Conservation (phyloP, 2,113 vertebrate genomes). For the Ophiodon elongatus region DNA sequence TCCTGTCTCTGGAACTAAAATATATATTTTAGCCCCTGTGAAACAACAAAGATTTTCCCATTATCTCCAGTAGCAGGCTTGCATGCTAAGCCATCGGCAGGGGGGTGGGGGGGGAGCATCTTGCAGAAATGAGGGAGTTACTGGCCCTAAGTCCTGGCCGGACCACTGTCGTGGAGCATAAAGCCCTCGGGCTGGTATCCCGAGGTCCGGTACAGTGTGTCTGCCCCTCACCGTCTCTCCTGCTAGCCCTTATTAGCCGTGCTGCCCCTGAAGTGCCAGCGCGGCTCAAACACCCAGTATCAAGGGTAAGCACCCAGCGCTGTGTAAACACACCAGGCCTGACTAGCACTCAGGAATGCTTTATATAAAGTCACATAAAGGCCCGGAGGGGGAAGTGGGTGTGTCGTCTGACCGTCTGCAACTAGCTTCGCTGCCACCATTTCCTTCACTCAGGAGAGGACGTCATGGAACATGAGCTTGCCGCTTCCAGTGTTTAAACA, state of each 20-base stretch:
- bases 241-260: slow-evolving; percentile 83
- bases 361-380: slow-evolving; percentile 85
- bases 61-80: slow-evolving; percentile 20
- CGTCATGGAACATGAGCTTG: slow-evolving; percentile 79
- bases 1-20: slow-evolving; percentile 36
- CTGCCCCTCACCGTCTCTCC: slow-evolving; percentile 72
- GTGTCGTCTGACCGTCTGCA: slow-evolving; percentile 77
- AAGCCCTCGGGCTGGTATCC: slow-evolving; percentile 82
- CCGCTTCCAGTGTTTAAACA: slow-evolving; percentile 71
- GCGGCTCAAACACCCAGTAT: slow-evolving; percentile 66
- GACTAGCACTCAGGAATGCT: slow-evolving; percentile 85
- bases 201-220: slow-evolving; percentile 78
- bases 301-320: slow-evolving; percentile 81
- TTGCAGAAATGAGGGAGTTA: slow-evolving; percentile 38
- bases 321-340: slow-evolving; percentile 86
- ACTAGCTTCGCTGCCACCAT: slow-evolving; percentile 77
- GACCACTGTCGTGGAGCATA: slow-evolving; percentile 68
- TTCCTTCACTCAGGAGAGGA: slow-evolving; percentile 73
- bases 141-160: slow-evolving; percentile 55
- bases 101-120: too few relatives aligned
- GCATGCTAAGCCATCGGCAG: slow-evolving; percentile 62
- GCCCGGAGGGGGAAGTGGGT: slow-evolving; percentile 79
- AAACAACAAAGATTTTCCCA: slow-evolving; percentile 17
- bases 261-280: slow-evolving; percentile 78
- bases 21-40: slow-evolving; percentile 34